phyloP scores from a whole-genome alignment of 2,113 vertebrate species.

The Sminthopsis crassicaudata region DNA sequence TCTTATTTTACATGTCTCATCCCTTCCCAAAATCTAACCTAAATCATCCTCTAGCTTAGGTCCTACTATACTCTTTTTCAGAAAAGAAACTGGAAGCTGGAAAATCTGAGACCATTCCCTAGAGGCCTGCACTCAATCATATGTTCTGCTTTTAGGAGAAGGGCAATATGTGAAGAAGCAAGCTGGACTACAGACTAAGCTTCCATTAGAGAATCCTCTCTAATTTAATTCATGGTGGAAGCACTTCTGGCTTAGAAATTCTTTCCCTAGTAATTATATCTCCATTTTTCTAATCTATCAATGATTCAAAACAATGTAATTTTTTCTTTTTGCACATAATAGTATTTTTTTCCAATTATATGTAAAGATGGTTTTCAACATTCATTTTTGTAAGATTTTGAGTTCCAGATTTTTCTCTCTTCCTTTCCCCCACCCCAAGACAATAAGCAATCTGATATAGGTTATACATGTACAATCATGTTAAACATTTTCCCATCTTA shows the following conservation, averaged over 20 bases:
- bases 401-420: no score
- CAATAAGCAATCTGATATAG: no score
- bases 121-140: background rate
- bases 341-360: no score
- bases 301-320: background rate
- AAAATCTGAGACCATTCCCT: background rate
- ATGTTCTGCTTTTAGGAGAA: background rate
- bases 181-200: background rate
- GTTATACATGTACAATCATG: no score
- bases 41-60: background rate
- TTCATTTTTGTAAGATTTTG: no score
- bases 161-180: background rate
- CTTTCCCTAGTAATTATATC: background rate
- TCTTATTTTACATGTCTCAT: background rate
- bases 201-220: background rate
- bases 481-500: no score
- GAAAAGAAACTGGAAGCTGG: background rate
- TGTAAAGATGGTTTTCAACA: no score
- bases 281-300: background rate
- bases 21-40: background rate
- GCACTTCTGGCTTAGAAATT: background rate
- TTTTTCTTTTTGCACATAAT: no score
- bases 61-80: background rate
- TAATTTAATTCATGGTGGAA: background rate
- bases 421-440: no score